Evolutionary conservation across 1,140 invertebrate species (phyloP), one percentile per base, ranked within the genome.

Genomic region (Ceratina australensis): DNA sequence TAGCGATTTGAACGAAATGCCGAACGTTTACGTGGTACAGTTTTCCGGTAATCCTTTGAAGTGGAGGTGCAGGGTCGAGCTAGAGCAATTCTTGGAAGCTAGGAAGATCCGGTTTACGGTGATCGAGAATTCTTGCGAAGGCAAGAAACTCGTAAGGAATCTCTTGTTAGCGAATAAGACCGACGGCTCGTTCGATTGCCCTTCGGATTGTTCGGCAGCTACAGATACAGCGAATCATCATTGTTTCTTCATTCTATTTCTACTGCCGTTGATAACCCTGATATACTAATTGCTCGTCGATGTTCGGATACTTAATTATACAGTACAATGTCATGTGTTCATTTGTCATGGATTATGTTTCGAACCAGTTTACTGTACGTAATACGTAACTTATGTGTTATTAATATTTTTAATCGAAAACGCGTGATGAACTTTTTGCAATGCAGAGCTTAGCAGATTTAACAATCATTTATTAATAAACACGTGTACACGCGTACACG

Each of bases 61-160:
- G 20, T 89, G 88, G 88, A 72, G 87, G 24, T 89, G 88, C 59
- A 80, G 86, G 54, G 77, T 86, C 24, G 88, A 89, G 20, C 76
- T 89, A 28, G 84, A 84, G 59, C 86, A 89, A 18, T 89, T 87
- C 50, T 56, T 89, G 0, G 82, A 88, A 54, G 81, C 81, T 50
- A 72, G 81, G 3, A 79, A 84, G n/a, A 86, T 89, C 20, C 81
- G 78, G 12, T 89, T 86, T 20, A 72, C 86, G 0, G 82, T 75
- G 33, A 83, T 84, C n/a, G 83, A 87, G 24, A 86, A 86, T 54
- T 86, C 87, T 0, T 87, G 87, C 64, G 82, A 89, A n/a, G 86
- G 87, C 0, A 86, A 82, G 18, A 82, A 81, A 26, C 47, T 88
- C 4, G 78, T 87, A 12, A 82, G 76, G 2, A 83, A 80, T 63